Base-by-base conservation (phyloP, 2,888 invertebrate species). In the Drosophila borborema region DNA sequence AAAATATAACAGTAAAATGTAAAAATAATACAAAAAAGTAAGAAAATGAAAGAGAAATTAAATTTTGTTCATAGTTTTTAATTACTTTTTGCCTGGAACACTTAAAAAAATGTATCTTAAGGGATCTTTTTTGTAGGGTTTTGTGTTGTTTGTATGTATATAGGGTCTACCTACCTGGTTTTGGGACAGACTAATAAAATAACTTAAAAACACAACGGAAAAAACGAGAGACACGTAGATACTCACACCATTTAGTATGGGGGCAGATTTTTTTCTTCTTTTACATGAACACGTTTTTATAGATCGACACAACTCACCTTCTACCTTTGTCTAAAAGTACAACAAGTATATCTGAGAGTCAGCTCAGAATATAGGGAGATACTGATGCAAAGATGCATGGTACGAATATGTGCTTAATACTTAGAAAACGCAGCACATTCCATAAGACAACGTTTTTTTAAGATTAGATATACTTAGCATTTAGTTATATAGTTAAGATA, bases 381-480 rank as follows among this genome's bases (percentile, higher is more conserved):
- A 51, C 46, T 63, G 66, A 72, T 76, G 62, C 77, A 74, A 54
- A 51, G 53, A 53, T 61, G 54, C 60, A 61, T 60, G 61, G 23
- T 74, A 59, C 73, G 58, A 72, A 51, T 66, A 59, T 74, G 72
- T 80, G 74, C 80, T 80, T 67, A 73, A 77, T 86, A 72, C 74
- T 74, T 78, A 59, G 80, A 74, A 74, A 83, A 86, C 76, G 74
- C 75, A 73, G 74, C 83, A 68, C 86, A 83, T 79, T 86, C 84
- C 76, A 69, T 69, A 71, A 87, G 73, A 73, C 82, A 81, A 72
- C 73, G 63, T 64, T 53, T 36, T 36, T 53, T 53, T 55, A 53
- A 68, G 53, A 65, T 46, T 56, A 65, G 40, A 41, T 49, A 64
- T 67, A 55, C 48, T 73, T 73, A 73, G 80, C 62, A 55, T 59